Conservation (phyloP, 2,888 invertebrate genomes). For the Ceratothoa steindachneri region DNA sequence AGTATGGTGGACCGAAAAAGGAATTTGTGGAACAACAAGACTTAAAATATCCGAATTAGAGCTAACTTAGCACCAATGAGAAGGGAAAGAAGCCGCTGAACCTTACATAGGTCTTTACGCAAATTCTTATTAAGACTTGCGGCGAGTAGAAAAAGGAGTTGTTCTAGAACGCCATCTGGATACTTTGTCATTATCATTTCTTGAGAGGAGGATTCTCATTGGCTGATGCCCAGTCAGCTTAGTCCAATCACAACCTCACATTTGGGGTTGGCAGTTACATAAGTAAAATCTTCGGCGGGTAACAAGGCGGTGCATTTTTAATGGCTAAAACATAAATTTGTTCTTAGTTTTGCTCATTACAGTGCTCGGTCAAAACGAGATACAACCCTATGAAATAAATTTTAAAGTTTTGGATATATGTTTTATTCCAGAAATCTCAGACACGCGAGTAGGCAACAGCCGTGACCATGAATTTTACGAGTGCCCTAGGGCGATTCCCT, state of each 20-base stretch:
- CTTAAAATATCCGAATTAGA: too few species aligned
- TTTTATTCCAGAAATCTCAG: not conserved
- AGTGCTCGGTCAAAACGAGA: not conserved
- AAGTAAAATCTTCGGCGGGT: not conserved
- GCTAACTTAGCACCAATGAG: not conserved
- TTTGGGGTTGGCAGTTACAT: slow-evolving; percentile 4
- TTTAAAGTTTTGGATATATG: not conserved
- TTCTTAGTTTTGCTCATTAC: not conserved
- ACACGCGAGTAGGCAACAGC: not conserved
- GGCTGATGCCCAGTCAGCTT: not conserved
- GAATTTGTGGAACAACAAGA: too few species aligned
- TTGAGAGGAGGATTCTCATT: not conserved
- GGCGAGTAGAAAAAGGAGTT: not conserved
- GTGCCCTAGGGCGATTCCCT: not conserved
- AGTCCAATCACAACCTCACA: not conserved
- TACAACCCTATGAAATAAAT: not conserved
- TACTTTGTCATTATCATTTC: slow-evolving; percentile 7
- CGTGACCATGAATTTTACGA: not conserved
- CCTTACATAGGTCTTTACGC: not conserved
- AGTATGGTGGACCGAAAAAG: too few species aligned
- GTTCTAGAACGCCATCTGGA: not conserved
- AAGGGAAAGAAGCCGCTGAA: not conserved
- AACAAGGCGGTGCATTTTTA: not conserved
- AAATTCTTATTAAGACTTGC: not conserved
- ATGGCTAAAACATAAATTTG: not conserved